A percentile compares a stretch with the other conserved stretches of the same genome.
Conservation (phyloP, 2,113 vertebrate species). For the Muntiacus reevesi region DNA sequence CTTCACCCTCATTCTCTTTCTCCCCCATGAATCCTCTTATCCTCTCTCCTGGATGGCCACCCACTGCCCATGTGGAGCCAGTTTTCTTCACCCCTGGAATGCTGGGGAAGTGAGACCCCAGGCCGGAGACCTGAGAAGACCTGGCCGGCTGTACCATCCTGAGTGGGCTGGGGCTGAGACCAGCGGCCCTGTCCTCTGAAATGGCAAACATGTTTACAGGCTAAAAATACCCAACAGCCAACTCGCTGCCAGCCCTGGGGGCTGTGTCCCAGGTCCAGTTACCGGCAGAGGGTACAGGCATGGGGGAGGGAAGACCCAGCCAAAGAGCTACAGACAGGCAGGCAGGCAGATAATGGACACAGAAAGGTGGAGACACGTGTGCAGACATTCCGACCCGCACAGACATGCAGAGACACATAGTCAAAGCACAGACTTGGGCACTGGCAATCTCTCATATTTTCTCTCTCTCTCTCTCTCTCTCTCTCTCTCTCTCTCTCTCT, state of each 20-base stretch:
- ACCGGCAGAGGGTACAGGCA: slow-evolving; percentile 51
- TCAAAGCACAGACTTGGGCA: neutral
- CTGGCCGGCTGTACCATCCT: neutral
- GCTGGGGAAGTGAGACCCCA: neutral
- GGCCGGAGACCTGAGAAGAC: neutral
- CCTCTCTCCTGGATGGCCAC: neutral
- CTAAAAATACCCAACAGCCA: slow-evolving; percentile 74
- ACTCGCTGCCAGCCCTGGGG: slow-evolving; percentile 68
- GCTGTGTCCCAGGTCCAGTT: slow-evolving; percentile 74
- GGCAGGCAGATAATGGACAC: neutral
- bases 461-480: neutral
- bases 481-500: neutral
- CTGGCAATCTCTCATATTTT: neutral
- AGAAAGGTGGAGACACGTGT: slow-evolving; percentile 17
- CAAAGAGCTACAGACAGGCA: neutral
- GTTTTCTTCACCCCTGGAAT: neutral
- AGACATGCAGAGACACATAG: slow-evolving; percentile 16
- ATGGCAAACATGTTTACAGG: slow-evolving; percentile 77
- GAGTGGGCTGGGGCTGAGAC: slow-evolving; percentile 64
- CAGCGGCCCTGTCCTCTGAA: slow-evolving; percentile 68
- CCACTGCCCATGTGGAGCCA: neutral
- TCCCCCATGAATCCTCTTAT: neutral
- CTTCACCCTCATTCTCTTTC: slow-evolving; percentile 8
- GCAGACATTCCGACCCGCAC: slow-evolving; percentile 28
- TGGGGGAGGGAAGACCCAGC: slow-evolving; percentile 30